phyloP scores from a whole-genome alignment of 2,113 vertebrate species.

The Gymnarchus niloticus region DNA sequence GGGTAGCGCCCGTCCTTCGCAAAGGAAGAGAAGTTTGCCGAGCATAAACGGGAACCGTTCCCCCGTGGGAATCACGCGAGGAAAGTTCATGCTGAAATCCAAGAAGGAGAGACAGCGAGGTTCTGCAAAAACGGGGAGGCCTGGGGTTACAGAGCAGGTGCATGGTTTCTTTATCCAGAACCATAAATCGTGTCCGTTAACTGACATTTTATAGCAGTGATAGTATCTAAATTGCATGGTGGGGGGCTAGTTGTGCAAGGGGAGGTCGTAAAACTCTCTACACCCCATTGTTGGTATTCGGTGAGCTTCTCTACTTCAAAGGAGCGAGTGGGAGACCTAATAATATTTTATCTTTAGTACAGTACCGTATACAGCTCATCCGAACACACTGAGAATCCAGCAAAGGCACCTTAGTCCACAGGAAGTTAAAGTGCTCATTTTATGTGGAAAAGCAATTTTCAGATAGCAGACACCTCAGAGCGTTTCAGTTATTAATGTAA shows the following conservation, averaged over 20 bases:
- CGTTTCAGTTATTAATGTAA: not conserved
- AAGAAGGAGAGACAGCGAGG: not conserved
- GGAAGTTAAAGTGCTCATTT: slow-evolving; percentile 9
- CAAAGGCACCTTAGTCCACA: slow-evolving; percentile 52
- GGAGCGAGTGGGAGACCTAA: slow-evolving; percentile 34
- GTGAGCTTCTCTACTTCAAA: slow-evolving; percentile 37
- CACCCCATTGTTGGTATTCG: slow-evolving; percentile 29
- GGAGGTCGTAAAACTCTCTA: slow-evolving; percentile 24
- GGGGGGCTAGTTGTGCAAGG: not conserved
- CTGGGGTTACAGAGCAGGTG: slow-evolving; percentile 31
- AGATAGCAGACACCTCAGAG: not conserved
- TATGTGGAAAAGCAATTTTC: slow-evolving; percentile 7
- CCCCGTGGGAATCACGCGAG: not conserved
- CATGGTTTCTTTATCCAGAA: slow-evolving; percentile 17
- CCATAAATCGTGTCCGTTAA: not conserved
- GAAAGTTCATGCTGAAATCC: not conserved
- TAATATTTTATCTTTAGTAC: slow-evolving; percentile 59
- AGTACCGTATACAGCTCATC: slow-evolving; percentile 47
- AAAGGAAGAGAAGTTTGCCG: slow-evolving; percentile 15
- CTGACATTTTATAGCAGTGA: slow-evolving; percentile 14
- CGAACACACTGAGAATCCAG: slow-evolving; percentile 45
- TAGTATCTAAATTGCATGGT: slow-evolving; percentile 12
- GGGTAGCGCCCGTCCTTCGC: not conserved
- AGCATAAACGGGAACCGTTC: not conserved
- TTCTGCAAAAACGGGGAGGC: slow-evolving; percentile 16